These are phyloP conservation scores for Gallinago solitaria DNA, from an alignment of 2,797 vertebrate species.

Conservation along the genomic window DNA sequence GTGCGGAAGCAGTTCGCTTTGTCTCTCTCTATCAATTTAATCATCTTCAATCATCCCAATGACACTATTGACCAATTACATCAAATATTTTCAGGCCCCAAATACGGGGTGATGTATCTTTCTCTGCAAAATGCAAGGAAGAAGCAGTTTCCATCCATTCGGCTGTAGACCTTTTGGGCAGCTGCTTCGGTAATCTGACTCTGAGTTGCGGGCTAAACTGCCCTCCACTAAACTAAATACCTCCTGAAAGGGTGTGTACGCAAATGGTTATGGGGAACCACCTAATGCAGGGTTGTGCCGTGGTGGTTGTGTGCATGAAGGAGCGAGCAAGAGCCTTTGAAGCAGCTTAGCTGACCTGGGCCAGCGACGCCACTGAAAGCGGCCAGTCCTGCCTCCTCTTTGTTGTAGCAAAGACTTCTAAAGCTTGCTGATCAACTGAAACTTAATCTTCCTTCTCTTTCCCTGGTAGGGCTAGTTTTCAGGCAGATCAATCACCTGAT, in stretches of 20 bases:
- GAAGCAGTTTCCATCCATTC: background rate
- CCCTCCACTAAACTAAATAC: background rate
- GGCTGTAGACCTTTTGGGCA: background rate
- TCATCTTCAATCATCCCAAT: background rate
- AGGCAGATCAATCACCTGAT: background rate
- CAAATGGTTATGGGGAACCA: background rate
- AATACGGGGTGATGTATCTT: accelerated
- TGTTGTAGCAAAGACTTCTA: background rate
- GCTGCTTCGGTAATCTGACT: background rate
- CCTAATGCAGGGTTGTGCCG: accelerated
- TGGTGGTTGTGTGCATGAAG: background rate
- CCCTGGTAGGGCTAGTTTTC: background rate
- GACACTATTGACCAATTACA: background rate
- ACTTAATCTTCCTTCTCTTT: slow-evolving; percentile 1
- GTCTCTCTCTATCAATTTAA: background rate
- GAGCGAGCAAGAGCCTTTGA: background rate
- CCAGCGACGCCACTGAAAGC: background rate
- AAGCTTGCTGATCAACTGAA: background rate
- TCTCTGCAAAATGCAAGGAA: background rate
- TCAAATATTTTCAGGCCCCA: background rate
- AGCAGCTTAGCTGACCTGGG: background rate
- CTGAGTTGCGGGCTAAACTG: background rate
- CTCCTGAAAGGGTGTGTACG: background rate
- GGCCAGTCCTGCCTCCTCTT: background rate
- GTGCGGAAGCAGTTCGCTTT: background rate